Evolutionary conservation across 1,140 invertebrate genomes (phyloP), one percentile per base, ranked within the genome.

Genomic region (Kradibia gibbosae): DNA sequence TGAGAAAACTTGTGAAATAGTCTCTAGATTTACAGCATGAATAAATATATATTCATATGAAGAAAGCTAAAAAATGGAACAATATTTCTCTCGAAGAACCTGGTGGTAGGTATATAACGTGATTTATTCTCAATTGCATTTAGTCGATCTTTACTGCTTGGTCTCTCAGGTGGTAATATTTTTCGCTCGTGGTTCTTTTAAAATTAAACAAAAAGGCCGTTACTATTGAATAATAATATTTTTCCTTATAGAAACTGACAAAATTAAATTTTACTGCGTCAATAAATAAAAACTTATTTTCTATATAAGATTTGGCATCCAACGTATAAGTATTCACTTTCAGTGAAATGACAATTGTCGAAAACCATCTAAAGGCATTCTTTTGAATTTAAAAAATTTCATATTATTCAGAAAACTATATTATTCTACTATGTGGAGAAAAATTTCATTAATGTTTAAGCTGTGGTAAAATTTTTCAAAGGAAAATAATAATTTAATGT

Each of bases 121-220:
- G 45, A 72, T 72, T 42, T 17, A 39, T 77, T 77, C 50, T 22
- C 28, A 36, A 50, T n/a, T 48, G 53, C 75, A 50, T 42, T 67
- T 67, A 67, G 42, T 22, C 34, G 75, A 77, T 67, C 45, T 77
- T 77, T 50, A 67, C 67, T 77, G 28, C 39, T n/a, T 8, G 5
- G 28, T 17, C n/a, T 60, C 34, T 75, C 60, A 55, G 31, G n/a
- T 7, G 28, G 8, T 60, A 57, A 75, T 55, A 55, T 39, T 10
- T 60, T 75, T 39, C 31, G 42, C 25, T 60, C 42, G 39, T 60
- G 28, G n/a, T 60, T 36, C 5, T 4, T 5, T 22, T 73, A 55
- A 55, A 28, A 55, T 67, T 67, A 39, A 39, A 39, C 34, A 7
- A 39, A 67, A 39, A 36, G 17, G 11, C 3, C 34, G 34, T 22